phyloP scores from a whole-genome alignment of 2,797 vertebrate species.

The Syngnathus rostellatus region DNA sequence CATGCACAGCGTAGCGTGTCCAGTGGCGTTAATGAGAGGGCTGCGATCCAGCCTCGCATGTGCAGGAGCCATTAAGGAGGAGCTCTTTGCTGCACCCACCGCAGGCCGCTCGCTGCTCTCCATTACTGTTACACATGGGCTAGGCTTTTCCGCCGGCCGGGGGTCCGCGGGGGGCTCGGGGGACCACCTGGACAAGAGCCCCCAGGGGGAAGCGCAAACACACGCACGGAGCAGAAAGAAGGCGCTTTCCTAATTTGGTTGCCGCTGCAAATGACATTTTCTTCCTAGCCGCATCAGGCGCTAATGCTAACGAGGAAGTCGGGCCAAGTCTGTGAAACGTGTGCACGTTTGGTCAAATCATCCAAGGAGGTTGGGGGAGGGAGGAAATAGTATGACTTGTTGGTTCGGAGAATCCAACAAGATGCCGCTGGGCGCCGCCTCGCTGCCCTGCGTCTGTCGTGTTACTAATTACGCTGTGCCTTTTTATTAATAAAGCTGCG shows the following conservation, averaged over 20 bases:
- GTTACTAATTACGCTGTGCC: not conserved
- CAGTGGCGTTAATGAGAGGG: conserved; percentile 63
- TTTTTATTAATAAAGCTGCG: not conserved
- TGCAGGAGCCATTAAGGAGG: conserved; percentile 64
- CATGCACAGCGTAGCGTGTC: conserved; percentile 51
- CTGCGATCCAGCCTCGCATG: conserved; percentile 63
- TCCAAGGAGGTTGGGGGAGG: not conserved
- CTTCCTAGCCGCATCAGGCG: not conserved
- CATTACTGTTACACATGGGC: conserved; percentile 55
- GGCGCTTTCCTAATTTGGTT: not conserved
- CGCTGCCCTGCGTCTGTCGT: not conserved
- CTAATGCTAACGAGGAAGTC: not conserved
- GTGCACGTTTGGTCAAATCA: not conserved
- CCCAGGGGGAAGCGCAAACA: conserved; percentile 4
- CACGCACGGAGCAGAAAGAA: not conserved
- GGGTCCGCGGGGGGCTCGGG: conserved; percentile 29
- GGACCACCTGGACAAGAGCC: conserved; percentile 42
- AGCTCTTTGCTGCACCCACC: conserved; percentile 57
- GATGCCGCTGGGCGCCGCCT: too few species aligned
- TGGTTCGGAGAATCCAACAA: not conserved
- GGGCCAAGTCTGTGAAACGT: not conserved
- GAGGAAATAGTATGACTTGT: not conserved
- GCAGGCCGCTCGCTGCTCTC: conserved; percentile 51
- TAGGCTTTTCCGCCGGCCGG: conserved; percentile 15
- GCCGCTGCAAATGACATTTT: not conserved